Percentiles rank a stretch among this genome's conserved stretches.
Evolutionary conservation across 92 coral and sea anemone genomes (phyloP).

Genomic region (Epizoanthus rinbou): DNA sequence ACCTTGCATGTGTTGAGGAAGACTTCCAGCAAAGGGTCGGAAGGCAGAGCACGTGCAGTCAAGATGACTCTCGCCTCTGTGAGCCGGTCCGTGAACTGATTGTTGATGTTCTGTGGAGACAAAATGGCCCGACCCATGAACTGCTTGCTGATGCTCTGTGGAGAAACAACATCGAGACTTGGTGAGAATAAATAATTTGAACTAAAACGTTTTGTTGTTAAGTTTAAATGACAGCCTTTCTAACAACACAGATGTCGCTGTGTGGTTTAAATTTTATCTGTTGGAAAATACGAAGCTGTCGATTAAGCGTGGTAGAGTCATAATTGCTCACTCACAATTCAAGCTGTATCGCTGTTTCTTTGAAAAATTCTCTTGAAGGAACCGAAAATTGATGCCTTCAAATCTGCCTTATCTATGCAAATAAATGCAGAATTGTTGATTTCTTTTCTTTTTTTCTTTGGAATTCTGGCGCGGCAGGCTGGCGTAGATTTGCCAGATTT

Average conservation of each 20-base stretch:
- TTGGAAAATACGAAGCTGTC: neutral
- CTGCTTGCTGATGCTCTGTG: slow-evolving; percentile 55
- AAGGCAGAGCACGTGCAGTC: slow-evolving; percentile 98
- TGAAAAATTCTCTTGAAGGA: slow-evolving; percentile 30
- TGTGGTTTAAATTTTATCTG: slow-evolving; percentile 4
- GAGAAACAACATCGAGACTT: slow-evolving; percentile 4
- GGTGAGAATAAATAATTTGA: neutral
- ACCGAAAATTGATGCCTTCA: slow-evolving; percentile 28
- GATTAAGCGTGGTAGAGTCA: slow-evolving; percentile 11
- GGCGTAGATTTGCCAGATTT: slow-evolving; percentile 7
- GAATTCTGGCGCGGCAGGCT: slow-evolving; percentile 26
- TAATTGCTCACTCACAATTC: slow-evolving; percentile 19
- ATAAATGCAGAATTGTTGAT: slow-evolving; percentile 46
- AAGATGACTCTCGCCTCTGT: slow-evolving; percentile 67
- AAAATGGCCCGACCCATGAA: slow-evolving; percentile 50
- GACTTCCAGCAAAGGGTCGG: slow-evolving; percentile 76
- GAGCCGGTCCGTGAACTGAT: slow-evolving; percentile 40
- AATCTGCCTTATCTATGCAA: slow-evolving; percentile 81
- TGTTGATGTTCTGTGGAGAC: slow-evolving; percentile 55
- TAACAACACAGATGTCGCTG: slow-evolving; percentile 9
- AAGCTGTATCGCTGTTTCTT: slow-evolving; percentile 29
- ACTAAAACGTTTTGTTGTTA: neutral
- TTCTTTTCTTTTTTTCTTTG: slow-evolving; percentile 25
- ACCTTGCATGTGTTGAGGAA: slow-evolving; percentile 77
- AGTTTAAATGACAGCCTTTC: slow-evolving; percentile 4